Evolutionary conservation across 2,113 vertebrate genomes (phyloP).

Genomic region (Psilopogon haemacephalus): DNA sequence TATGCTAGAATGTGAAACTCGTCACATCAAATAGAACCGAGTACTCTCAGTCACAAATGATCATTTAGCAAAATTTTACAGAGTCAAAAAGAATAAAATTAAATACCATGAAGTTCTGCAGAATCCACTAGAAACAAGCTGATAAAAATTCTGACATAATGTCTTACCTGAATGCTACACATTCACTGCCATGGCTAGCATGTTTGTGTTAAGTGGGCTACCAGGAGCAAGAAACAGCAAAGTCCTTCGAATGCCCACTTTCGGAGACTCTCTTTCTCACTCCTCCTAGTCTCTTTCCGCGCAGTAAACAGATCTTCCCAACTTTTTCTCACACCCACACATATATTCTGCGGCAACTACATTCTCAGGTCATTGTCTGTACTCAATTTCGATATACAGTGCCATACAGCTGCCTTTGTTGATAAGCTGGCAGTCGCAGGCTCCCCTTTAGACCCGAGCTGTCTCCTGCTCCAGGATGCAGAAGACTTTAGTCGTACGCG

Average conservation of each 20-base stretch:
- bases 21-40: rapidly evolving
- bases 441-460: neutral
- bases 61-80: neutral
- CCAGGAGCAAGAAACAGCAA: rapidly evolving
- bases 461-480: neutral
- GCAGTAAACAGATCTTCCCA: neutral
- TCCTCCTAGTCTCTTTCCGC: neutral
- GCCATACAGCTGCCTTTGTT: neutral
- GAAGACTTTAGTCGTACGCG: neutral
- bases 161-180: neutral
- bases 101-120: neutral
- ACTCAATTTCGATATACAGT: neutral
- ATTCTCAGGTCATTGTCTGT: neutral
- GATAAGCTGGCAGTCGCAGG: neutral
- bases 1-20: neutral
- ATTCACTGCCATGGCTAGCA: neutral
- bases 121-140: neutral
- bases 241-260: neutral
- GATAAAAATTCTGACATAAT: neutral
- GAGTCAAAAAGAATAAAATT: neutral
- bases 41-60: neutral
- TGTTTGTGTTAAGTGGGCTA: neutral
- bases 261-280: neutral
- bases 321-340: neutral
- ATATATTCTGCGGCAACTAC: neutral